These are phyloP conservation scores for Trichomycterus rosablanca DNA, from an alignment of 2,113 vertebrate species.

Conservation along the genomic window DNA sequence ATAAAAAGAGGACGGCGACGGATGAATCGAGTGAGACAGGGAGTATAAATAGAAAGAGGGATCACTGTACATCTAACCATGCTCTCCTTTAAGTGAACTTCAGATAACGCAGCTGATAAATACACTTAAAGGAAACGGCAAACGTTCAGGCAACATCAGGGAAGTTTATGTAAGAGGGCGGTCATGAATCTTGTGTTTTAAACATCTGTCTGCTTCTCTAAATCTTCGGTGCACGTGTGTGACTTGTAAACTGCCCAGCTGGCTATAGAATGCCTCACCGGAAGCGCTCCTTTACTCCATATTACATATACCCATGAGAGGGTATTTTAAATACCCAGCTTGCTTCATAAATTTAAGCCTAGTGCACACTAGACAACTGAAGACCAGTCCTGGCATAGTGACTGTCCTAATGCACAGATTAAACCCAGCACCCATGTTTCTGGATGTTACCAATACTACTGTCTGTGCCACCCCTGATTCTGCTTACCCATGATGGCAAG, in stretches of 20 bases:
- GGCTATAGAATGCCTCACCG: neutral
- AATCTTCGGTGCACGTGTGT: neutral
- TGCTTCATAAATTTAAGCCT: too few species aligned
- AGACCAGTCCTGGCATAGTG: too few species aligned
- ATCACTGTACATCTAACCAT: constrained; percentile 11
- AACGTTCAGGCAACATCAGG: constrained; percentile 8
- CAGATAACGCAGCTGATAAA: constrained; percentile 28
- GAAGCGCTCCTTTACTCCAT: neutral
- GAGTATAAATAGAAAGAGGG: constrained; percentile 2
- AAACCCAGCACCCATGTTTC: too few species aligned
- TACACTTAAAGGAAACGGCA: constrained; percentile 24
- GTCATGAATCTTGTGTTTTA: constrained; percentile 33
- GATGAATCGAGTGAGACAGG: constrained; percentile 2
- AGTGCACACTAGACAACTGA: too few species aligned
- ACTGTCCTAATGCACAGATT: too few species aligned
- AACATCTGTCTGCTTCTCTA: constrained; percentile 21
- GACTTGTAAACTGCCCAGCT: neutral
- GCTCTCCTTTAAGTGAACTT: constrained; percentile 9
- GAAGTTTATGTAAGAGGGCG: constrained; percentile 32
- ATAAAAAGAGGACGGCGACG: too few species aligned
- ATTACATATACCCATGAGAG: too few species aligned
- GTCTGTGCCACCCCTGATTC: too few species aligned
- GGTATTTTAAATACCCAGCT: too few species aligned
- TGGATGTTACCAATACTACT: too few species aligned
- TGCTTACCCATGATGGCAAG: too few species aligned